Conservation (phyloP, 2,888 invertebrate species). For the Athalia cordata region DNA sequence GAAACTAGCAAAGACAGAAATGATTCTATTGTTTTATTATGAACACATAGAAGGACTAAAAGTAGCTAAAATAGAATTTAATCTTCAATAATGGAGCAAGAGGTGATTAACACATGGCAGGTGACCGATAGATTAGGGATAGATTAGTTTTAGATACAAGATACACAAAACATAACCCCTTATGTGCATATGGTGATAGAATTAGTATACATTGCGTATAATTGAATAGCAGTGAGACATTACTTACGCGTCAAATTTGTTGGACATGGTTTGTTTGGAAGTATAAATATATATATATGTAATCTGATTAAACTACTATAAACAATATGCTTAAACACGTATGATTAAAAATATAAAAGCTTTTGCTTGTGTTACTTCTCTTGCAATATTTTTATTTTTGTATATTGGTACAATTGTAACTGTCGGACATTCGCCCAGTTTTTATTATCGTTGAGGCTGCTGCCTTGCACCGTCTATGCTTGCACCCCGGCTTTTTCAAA, state of each 20-base stretch:
- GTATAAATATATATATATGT: conserved; percentile 53
- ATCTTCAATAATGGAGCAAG: not conserved
- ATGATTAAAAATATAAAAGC: conserved; percentile 61
- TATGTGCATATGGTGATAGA: conserved; percentile 43
- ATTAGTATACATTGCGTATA: not conserved
- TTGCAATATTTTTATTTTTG: conserved; percentile 5
- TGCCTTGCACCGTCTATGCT: not conserved
- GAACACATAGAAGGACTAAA: too few species aligned
- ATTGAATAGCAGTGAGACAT: conserved; percentile 14
- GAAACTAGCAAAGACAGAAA: too few species aligned
- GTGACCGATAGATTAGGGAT: not conserved
- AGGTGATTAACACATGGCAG: not conserved
- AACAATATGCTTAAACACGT: conserved; percentile 58
- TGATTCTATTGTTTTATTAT: too few species aligned
- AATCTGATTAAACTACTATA: conserved; percentile 60
- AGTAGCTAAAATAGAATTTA: too few species aligned
- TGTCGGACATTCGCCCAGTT: too few species aligned
- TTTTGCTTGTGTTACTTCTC: conserved; percentile 31
- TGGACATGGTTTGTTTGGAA: conserved; percentile 74
- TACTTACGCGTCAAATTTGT: conserved; percentile 81
- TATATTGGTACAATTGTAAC: not conserved
- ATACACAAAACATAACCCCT: conserved; percentile 42
- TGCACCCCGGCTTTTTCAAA: too few species aligned
- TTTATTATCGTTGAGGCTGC: not conserved
- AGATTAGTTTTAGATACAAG: not conserved